Percentiles rank a stretch among this genome's conserved stretches.
phyloP scores from a whole-genome alignment of 2,797 vertebrate species.

The Gallirallus australis region DNA sequence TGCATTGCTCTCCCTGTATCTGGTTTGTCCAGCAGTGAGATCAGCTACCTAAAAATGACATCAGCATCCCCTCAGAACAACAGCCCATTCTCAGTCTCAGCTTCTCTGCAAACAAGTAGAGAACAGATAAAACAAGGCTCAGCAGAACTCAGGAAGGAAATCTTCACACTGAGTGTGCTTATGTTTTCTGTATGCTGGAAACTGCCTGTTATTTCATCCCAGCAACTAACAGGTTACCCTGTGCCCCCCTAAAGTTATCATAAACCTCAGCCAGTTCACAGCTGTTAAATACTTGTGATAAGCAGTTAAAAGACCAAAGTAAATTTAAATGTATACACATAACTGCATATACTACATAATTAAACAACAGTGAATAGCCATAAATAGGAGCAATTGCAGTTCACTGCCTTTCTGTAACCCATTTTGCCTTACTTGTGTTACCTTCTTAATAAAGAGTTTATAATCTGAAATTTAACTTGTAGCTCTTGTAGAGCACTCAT shows the following conservation, averaged over 20 bases:
- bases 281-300: not conserved
- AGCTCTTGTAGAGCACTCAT: not conserved
- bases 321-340: not conserved
- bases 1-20: not conserved
- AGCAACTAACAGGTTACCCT: not conserved
- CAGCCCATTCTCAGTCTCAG: not conserved
- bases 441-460: not conserved
- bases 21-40: not conserved
- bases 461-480: not conserved
- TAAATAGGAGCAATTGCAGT: not conserved
- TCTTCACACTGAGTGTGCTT: not conserved
- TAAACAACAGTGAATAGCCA: not conserved
- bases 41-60: not conserved
- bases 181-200: not conserved
- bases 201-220: not conserved
- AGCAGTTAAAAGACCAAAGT: not conserved
- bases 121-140: not conserved
- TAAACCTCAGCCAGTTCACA: not conserved
- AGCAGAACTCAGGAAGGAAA: not conserved
- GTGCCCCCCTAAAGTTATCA: not conserved
- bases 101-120: not conserved
- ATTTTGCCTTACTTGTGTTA: not conserved
- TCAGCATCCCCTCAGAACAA: not conserved
- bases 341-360: not conserved
- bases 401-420: not conserved